Evolutionary conservation across 1,140 invertebrate species (phyloP).

Genomic region (Platyscapa corneri): DNA sequence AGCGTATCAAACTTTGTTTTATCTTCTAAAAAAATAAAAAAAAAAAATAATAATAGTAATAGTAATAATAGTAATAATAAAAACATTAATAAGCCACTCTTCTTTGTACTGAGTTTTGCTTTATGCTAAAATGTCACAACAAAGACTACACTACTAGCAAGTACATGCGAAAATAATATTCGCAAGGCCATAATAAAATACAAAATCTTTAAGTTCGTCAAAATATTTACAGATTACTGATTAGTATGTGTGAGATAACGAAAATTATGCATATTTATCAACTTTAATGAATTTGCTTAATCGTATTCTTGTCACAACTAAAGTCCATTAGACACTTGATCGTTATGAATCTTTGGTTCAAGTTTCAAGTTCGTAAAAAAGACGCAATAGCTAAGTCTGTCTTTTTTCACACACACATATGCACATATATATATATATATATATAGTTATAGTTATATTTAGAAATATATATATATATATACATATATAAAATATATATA

Average conservation of each 20-base stretch:
- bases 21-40: background rate
- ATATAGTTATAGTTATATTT: too few species aligned
- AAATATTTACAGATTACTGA: background rate
- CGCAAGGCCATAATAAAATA: background rate
- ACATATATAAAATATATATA: too few species aligned
- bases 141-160: constrained; percentile 17
- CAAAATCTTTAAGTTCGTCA: background rate
- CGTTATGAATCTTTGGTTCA: constrained; percentile 23
- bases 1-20: background rate
- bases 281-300: background rate
- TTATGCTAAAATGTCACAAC: constrained; percentile 32
- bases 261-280: background rate
- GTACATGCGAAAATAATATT: constrained; percentile 26
- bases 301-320: constrained; percentile 21
- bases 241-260: too few species aligned
- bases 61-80: background rate
- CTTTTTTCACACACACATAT: too few species aligned
- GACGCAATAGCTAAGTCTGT: background rate
- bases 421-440: too few species aligned
- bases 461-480: too few species aligned
- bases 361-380: constrained; percentile 49
- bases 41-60: constrained; percentile 7
- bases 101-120: constrained; percentile 31
- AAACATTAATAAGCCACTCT: constrained; percentile 42
- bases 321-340: background rate